Percentiles rank a stretch among this genome's conserved stretches.
Conservation (phyloP, 1,140 invertebrate species). For the Limonius californicus region DNA sequence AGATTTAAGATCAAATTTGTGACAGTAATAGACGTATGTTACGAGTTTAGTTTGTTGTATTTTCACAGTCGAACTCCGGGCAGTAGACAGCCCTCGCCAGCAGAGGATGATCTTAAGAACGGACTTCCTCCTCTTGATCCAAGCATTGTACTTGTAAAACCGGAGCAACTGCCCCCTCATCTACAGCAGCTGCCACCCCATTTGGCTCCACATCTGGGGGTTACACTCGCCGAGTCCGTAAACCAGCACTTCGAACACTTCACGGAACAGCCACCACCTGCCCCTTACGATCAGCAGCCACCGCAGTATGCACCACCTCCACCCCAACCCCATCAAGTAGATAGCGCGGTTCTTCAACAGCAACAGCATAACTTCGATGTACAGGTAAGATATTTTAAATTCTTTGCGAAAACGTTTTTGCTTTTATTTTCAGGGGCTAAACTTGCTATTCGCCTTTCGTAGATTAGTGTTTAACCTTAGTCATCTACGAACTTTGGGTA, state of each 20-base stretch:
- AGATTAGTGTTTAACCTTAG: too few relatives aligned
- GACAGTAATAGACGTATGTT: not conserved
- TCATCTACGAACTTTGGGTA: too few relatives aligned
- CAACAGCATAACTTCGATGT: constrained; percentile 50
- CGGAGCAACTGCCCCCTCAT: constrained; percentile 46
- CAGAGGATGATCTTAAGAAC: constrained; percentile 75
- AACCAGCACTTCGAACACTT: constrained; percentile 48
- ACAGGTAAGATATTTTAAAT: constrained; percentile 50
- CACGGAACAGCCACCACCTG: constrained; percentile 38
- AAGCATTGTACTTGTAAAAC: constrained; percentile 55
- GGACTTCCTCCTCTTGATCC: constrained; percentile 52
- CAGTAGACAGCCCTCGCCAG: constrained; percentile 86
- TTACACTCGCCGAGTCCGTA: constrained; percentile 47
- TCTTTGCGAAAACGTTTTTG: too few relatives aligned
- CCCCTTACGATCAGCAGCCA: constrained; percentile 38
- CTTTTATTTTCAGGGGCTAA: too few relatives aligned
- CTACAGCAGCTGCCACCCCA: constrained; percentile 37
- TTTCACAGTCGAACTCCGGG: constrained; percentile 74
- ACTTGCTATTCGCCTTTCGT: too few relatives aligned
- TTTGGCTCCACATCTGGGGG: constrained; percentile 47
- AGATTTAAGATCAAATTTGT: too few relatives aligned
- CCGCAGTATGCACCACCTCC: constrained; percentile 43
- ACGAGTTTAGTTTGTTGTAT: constrained; percentile 7
- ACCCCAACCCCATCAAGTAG: constrained; percentile 45
- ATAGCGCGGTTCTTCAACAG: constrained; percentile 45